A percentile compares a stretch with the other conserved stretches of the same genome.
Conservation (phyloP, 2,888 invertebrate species). For the Erpobdella octoculata region DNA sequence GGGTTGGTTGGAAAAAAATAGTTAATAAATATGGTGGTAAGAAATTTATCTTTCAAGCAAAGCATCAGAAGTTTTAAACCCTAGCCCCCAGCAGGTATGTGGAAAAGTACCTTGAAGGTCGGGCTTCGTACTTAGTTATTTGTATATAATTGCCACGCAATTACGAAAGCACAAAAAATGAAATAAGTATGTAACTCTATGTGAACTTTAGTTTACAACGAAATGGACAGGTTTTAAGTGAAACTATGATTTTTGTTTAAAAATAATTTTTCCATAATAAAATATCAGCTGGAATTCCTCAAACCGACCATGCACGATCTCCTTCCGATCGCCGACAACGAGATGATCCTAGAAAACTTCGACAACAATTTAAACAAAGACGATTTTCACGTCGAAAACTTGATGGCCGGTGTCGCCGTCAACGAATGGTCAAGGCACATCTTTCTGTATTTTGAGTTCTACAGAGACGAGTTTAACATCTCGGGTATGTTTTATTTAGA, state of each 20-base stretch:
- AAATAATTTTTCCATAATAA: neutral
- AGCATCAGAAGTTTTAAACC: neutral
- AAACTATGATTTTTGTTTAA: too few species aligned
- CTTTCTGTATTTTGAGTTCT: slow-evolving; percentile 18
- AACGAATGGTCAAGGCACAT: slow-evolving; percentile 31
- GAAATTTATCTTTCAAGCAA: neutral
- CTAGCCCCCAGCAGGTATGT: too few species aligned
- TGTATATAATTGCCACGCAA: too few species aligned
- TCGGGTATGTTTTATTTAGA: too few species aligned
- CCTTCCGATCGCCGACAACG: slow-evolving; percentile 27
- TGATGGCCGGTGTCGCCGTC: slow-evolving; percentile 27
- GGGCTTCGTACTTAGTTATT: too few species aligned
- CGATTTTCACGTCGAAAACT: neutral
- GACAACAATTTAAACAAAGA: neutral
- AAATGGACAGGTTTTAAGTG: too few species aligned
- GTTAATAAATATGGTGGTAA: neutral
- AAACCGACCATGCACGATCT: slow-evolving; percentile 29
- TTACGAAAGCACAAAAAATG: too few species aligned
- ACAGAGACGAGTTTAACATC: neutral
- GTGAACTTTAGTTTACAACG: too few species aligned
- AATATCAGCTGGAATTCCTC: slow-evolving; percentile 30
- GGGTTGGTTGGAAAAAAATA: neutral
- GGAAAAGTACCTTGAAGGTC: too few species aligned
- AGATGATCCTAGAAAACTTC: slow-evolving; percentile 7
- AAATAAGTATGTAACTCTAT: too few species aligned